These are phyloP conservation scores for Melanotaenia maccullochi DNA, from an alignment of 2,797 vertebrate species.

Conservation along the genomic window DNA sequence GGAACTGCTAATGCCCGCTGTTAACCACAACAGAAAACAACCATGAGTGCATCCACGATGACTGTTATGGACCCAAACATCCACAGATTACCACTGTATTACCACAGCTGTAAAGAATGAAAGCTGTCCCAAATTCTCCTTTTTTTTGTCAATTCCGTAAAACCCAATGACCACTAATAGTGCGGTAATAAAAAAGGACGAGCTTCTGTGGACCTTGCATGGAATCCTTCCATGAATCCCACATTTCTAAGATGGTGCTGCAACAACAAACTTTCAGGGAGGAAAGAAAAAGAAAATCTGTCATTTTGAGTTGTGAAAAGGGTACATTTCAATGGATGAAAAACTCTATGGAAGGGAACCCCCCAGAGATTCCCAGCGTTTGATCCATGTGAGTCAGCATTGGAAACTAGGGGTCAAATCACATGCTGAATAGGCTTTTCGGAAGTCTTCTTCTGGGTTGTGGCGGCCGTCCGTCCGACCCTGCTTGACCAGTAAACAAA, in stretches of 20 bases:
- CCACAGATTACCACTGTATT: constrained; percentile 36
- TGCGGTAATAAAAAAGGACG: constrained; percentile 19
- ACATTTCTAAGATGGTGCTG: constrained; percentile 39
- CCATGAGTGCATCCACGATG: constrained; percentile 28
- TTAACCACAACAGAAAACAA: constrained; percentile 51
- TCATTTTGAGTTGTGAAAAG: constrained; percentile 64
- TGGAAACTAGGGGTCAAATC: constrained; percentile 81
- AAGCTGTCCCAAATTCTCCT: constrained; percentile 31
- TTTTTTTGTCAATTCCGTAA: constrained; percentile 30
- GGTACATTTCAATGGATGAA: constrained; percentile 69
- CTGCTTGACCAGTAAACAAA: constrained; percentile 83
- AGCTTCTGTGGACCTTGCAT: constrained; percentile 16
- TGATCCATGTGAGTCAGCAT: constrained; percentile 83
- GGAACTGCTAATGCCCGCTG: constrained; percentile 42
- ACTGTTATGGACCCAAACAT: constrained; percentile 22
- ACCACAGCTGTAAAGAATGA: constrained; percentile 33
- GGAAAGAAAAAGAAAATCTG: constrained; percentile 41
- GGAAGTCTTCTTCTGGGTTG: constrained; percentile 83
- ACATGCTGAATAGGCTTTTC: constrained; percentile 84
- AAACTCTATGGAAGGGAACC: constrained; percentile 59
- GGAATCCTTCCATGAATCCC: constrained; percentile 31
- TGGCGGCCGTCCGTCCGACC: constrained; percentile 81
- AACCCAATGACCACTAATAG: constrained; percentile 28
- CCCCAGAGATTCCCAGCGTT: constrained; percentile 79
- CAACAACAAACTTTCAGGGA: constrained; percentile 39